These are phyloP conservation scores for Paradisaea rubra DNA, from an alignment of 2,113 vertebrate species.

Conservation along the genomic window DNA sequence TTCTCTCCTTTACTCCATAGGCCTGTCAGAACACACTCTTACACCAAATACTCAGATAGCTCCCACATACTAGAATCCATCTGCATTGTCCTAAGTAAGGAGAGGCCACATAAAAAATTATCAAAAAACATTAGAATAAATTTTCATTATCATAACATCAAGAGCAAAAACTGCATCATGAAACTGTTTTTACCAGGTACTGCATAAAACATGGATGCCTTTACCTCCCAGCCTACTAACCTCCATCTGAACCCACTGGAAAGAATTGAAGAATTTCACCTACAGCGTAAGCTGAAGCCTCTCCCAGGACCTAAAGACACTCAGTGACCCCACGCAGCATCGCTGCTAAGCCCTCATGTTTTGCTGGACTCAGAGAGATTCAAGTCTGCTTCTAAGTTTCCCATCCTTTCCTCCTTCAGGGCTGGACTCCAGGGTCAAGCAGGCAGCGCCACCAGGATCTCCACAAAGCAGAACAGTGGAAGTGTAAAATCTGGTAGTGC, in stretches of 20 bases:
- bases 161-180: neutral
- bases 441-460: neutral
- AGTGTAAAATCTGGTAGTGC: neutral
- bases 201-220: neutral
- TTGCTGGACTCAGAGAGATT: neutral
- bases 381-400: neutral
- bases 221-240: neutral
- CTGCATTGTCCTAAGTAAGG: neutral
- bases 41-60: neutral
- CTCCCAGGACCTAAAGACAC: constrained; percentile 36
- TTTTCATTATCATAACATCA: neutral
- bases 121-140: no score
- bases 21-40: neutral
- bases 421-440: neutral
- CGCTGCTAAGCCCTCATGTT: constrained; percentile 14
- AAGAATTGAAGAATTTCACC: constrained; percentile 42
- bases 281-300: neutral
- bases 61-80: neutral
- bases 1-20: neutral
- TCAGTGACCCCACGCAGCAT: neutral
- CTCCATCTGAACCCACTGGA: constrained; percentile 4
- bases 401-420: neutral
- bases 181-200: neutral
- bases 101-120: neutral
- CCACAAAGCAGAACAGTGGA: neutral